Conservation (phyloP, 2,888 invertebrate species). For the Drosophila phalerata region DNA sequence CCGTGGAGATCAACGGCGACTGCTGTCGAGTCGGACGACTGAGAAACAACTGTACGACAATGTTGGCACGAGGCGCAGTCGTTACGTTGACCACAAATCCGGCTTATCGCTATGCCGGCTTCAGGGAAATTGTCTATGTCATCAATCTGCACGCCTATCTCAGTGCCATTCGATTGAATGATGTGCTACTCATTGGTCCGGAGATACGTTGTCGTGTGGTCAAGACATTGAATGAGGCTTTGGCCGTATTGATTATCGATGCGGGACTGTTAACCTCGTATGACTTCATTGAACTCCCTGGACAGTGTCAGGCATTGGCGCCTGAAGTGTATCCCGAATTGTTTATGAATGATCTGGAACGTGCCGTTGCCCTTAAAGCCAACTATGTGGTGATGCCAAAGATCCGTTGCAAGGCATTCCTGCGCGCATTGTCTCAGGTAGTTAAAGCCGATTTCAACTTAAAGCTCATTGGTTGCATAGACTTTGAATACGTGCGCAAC, state of each 20-base stretch:
- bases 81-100: conserved; percentile 80
- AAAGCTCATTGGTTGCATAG: conserved; percentile 78
- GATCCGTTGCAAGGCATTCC: conserved; percentile 71
- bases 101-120: conserved; percentile 77
- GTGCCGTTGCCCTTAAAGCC: conserved; percentile 65
- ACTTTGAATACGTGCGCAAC: conserved; percentile 71
- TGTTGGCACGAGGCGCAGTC: conserved; percentile 69
- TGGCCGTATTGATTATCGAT: conserved; percentile 75
- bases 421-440: conserved; percentile 63
- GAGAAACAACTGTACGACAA: conserved; percentile 78
- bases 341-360: conserved; percentile 72
- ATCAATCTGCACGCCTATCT: conserved; percentile 82
- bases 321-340: conserved; percentile 53
- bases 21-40: conserved; percentile 82
- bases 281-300: conserved; percentile 81
- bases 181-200: conserved; percentile 69
- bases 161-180: conserved; percentile 67
- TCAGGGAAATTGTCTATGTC: conserved; percentile 81
- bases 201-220: conserved; percentile 74
- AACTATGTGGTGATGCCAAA: conserved; percentile 80
- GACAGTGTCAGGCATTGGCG: conserved; percentile 68
- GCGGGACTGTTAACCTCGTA: conserved; percentile 80
- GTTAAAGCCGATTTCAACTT: conserved; percentile 51
- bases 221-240: conserved; percentile 74
- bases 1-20: conserved; percentile 83